Base-by-base conservation (phyloP, 2,797 vertebrate genomes). In the Typhlichthys eigenmanni region DNA sequence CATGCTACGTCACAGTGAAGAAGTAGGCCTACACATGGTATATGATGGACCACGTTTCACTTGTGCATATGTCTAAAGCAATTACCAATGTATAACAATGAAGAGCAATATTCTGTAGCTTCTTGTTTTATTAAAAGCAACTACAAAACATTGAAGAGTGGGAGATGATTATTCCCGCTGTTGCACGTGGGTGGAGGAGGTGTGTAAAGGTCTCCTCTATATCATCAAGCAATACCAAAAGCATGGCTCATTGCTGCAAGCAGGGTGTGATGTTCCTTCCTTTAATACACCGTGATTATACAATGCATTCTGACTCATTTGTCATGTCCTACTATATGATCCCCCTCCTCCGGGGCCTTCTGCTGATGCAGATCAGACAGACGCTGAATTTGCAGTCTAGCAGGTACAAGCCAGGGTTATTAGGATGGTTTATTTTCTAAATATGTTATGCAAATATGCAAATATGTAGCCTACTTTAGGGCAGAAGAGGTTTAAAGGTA, bases 201-300 rank as follows among this genome's bases (percentile, higher is more conserved):
- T 63, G 58, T 45, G 48, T 64, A 58, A 69, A 62, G 69, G 63
- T 79, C 72, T 73, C 62, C 58, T 74, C 67, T 24, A 24, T 59
- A 76, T 66, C 69, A 70, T 69, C 64, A 77, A 76, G 70, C 69
- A 68, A 69, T 76, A 70, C 71, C 38, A 12, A 60, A 52, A 75
- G 80, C 80, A 70, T 71, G 55, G 69, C 64, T 85, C 79, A 79
- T 75, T 85, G 77, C 81, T 84, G 87, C 76, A 83, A 80, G 69
- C 82, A 91, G 87, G 86, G 90, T 92, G 91, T 77, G 89, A 92
- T 91, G 89, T 90, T 90, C 89, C 81, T 82, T 85, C 82, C 80
- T 87, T 84, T 87, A 88, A 91, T 87, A 89, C 86, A 86, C 58
- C 72, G 81, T 80, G 85, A 86, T 86, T 85, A 87, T 81, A 87